Evolutionary conservation across 1,140 invertebrate species (phyloP).

Genomic region (Coptotermes formosanus): DNA sequence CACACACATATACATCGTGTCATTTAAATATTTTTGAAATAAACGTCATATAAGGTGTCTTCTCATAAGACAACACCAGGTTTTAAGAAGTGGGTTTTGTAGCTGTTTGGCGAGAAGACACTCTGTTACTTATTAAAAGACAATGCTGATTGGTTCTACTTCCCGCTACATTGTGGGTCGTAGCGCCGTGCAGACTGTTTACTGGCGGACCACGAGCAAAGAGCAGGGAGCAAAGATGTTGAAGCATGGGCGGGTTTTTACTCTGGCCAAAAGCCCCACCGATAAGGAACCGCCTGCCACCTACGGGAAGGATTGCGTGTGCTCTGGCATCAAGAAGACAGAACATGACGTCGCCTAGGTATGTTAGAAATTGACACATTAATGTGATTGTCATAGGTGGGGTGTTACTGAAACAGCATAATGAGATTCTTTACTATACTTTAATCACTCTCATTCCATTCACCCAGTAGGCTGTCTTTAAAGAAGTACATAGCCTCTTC

Average conservation of each 20-base stretch:
- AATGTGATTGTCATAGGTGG: neutral
- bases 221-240: conserved; percentile 58
- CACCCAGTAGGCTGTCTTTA: too few species aligned
- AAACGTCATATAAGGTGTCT: neutral
- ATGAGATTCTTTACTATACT: too few species aligned
- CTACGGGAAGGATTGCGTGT: neutral
- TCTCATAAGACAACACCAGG: neutral
- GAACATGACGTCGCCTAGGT: neutral
- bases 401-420: too few species aligned
- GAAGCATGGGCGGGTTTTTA: conserved; percentile 29
- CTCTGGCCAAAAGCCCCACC: neutral
- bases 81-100: neutral
- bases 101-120: neutral
- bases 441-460: too few species aligned
- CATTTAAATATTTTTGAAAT: neutral
- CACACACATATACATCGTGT: too few species aligned
- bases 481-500: too few species aligned
- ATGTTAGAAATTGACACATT: neutral
- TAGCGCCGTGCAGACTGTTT: conserved; percentile 68
- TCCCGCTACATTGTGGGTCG: conserved; percentile 66
- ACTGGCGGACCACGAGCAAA: conserved; percentile 59
- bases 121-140: neutral
- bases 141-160: conserved; percentile 54
- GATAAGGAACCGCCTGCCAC: neutral
- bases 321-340: neutral